Evolutionary conservation across 1,140 invertebrate genomes (phyloP).

Genomic region (Drosophila busckii): DNA sequence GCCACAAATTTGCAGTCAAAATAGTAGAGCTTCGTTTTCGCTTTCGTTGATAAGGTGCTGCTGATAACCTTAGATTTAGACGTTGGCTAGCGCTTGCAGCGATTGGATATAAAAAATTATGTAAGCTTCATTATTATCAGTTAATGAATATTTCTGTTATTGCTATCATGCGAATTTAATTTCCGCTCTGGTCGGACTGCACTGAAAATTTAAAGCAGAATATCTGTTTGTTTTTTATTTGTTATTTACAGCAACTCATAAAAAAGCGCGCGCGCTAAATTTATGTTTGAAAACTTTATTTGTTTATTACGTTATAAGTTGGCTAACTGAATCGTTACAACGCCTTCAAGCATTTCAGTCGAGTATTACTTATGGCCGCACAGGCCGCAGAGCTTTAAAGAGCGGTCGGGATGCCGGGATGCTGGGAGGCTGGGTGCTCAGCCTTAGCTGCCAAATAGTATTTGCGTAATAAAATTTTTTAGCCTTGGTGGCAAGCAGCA

Average conservation of each 20-base stretch:
- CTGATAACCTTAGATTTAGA: slow-evolving; percentile 16
- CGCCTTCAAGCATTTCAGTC: slow-evolving; percentile 29
- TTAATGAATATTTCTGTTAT: too few species aligned
- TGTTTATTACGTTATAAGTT: slow-evolving; percentile 28
- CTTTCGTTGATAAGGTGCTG: slow-evolving; percentile 3
- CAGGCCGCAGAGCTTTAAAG: too few species aligned
- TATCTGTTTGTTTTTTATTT: too few species aligned
- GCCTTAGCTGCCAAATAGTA: slow-evolving; percentile 42
- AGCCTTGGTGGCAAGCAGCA: slow-evolving; percentile 1
- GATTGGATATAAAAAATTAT: too few species aligned
- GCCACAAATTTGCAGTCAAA: background rate
- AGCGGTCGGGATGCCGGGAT: too few species aligned
- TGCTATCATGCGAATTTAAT: too few species aligned
- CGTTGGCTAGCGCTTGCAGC: too few species aligned
- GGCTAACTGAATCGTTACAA: slow-evolving; percentile 62
- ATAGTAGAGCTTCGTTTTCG: background rate
- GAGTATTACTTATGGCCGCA: slow-evolving; percentile 11
- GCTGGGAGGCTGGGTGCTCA: slow-evolving; percentile 3
- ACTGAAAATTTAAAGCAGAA: too few species aligned
- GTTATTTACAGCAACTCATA: background rate
- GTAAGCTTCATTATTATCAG: too few species aligned
- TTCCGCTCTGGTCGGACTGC: too few species aligned
- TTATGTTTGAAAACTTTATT: background rate
- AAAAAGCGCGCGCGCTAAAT: background rate
- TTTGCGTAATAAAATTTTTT: slow-evolving; percentile 59